Evolutionary conservation across 2,888 invertebrate species (phyloP).

Genomic region (Tanypteryx hageni): DNA sequence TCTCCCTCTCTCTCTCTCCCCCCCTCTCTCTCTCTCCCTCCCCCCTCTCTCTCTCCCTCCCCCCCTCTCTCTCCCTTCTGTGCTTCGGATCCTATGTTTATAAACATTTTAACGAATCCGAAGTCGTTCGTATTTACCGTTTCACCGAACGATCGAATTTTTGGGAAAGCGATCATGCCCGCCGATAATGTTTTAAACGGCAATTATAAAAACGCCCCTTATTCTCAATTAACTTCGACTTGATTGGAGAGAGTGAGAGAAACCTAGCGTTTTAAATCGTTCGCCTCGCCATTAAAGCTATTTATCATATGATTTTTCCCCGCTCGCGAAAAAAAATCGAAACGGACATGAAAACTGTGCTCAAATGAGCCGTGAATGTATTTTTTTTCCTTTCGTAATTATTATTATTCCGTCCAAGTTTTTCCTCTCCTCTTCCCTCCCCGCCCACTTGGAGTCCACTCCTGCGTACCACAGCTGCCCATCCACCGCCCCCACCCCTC

Average conservation of each 20-base stretch:
- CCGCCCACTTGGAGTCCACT: background rate
- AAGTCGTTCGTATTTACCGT: slow-evolving; percentile 30
- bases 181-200: slow-evolving; percentile 38
- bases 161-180: slow-evolving; percentile 27
- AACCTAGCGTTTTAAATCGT: background rate
- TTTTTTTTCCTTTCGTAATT: slow-evolving; percentile 49
- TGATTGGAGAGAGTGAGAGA: background rate
- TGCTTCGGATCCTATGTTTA: background rate
- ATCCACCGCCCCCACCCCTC: background rate
- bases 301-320: slow-evolving; percentile 50
- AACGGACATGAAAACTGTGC: slow-evolving; percentile 44
- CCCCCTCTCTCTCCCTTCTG: background rate
- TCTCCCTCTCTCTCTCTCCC: too few relatives aligned
- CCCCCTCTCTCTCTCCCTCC: too few relatives aligned
- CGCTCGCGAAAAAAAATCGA: slow-evolving; percentile 32
- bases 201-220: slow-evolving; percentile 48
- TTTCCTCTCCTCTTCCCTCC: slow-evolving; percentile 65
- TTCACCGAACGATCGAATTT: background rate
- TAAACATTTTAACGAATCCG: slow-evolving; percentile 18
- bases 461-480: background rate
- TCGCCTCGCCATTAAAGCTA: slow-evolving; percentile 41
- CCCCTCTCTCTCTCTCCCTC: background rate
- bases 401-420: slow-evolving; percentile 65
- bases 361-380: slow-evolving; percentile 65
- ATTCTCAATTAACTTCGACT: slow-evolving; percentile 44